A percentile compares a stretch with the other conserved stretches of the same genome.
Conservation (phyloP, 2,797 vertebrate genomes). For the Simalia tracyae region DNA sequence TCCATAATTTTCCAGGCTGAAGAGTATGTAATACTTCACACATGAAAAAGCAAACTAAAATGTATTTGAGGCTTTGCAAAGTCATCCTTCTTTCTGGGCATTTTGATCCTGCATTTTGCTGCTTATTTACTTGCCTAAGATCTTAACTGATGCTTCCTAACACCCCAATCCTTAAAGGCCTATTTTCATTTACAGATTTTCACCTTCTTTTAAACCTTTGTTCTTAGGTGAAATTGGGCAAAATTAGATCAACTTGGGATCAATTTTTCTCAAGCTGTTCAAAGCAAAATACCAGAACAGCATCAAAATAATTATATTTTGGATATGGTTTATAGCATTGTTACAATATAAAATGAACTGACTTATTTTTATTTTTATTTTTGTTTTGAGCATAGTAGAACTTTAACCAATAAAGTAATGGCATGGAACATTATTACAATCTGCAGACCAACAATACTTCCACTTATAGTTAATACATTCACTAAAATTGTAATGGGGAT, state of each 20-base stretch:
- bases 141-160: background rate
- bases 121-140: background rate
- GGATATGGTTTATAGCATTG: background rate
- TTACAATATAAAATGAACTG: background rate
- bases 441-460: background rate
- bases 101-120: conserved; percentile 1
- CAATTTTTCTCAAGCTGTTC: background rate
- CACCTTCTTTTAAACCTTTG: background rate
- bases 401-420: background rate
- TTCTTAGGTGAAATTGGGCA: background rate
- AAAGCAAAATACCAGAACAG: background rate
- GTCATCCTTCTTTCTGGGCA: background rate
- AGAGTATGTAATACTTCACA: background rate
- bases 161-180: background rate
- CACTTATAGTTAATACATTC: background rate
- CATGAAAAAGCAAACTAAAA: background rate
- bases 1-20: background rate
- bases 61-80: background rate
- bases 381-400: background rate
- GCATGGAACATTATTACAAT: background rate
- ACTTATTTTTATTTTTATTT: background rate
- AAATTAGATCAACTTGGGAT: background rate
- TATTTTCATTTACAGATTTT: background rate
- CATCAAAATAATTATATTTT: background rate
- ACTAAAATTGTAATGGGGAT: background rate